A percentile compares a stretch with the other conserved stretches of the same genome.
Evolutionary conservation across 1,140 invertebrate genomes (phyloP).

Genomic region (Planococcus citri): DNA sequence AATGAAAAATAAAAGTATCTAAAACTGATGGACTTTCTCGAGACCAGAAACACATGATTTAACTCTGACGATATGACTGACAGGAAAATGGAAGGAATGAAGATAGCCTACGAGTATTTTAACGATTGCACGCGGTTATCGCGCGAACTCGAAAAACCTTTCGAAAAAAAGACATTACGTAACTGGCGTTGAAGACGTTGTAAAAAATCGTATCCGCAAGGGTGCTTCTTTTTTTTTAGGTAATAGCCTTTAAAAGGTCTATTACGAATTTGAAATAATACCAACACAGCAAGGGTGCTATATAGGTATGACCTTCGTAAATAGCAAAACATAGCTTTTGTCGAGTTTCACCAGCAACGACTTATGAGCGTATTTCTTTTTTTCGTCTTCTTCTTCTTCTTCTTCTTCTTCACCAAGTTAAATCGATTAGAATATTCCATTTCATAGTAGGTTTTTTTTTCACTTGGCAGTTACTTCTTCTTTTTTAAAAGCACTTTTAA

Average conservation of each 20-base stretch:
- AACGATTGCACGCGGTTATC: neutral
- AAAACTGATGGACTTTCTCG: no score
- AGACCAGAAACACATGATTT: no score
- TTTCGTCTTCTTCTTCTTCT: neutral
- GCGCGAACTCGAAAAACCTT: neutral
- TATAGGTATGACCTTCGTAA: neutral
- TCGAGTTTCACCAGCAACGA: neutral
- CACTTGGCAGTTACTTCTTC: neutral
- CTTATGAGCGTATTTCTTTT: no score
- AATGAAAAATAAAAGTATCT: no score
- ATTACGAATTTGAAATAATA: slow-evolving; percentile 1
- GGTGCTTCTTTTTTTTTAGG: neutral
- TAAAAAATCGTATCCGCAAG: neutral
- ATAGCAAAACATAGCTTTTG: slow-evolving; percentile 11
- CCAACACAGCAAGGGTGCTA: neutral
- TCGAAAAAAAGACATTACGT: neutral
- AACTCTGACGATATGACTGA: no score
- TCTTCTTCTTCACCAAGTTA: slow-evolving; percentile 1
- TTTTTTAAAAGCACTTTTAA: slow-evolving; percentile 15
- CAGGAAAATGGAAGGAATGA: no score
- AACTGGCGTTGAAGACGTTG: neutral
- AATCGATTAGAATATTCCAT: slow-evolving; percentile 20
- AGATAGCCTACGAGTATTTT: neutral
- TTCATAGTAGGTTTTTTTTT: slow-evolving; percentile 9
- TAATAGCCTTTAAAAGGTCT: neutral